Evolutionary conservation across 2,797 vertebrate species (phyloP).

Genomic region (Poeciliopsis gracilis): DNA sequence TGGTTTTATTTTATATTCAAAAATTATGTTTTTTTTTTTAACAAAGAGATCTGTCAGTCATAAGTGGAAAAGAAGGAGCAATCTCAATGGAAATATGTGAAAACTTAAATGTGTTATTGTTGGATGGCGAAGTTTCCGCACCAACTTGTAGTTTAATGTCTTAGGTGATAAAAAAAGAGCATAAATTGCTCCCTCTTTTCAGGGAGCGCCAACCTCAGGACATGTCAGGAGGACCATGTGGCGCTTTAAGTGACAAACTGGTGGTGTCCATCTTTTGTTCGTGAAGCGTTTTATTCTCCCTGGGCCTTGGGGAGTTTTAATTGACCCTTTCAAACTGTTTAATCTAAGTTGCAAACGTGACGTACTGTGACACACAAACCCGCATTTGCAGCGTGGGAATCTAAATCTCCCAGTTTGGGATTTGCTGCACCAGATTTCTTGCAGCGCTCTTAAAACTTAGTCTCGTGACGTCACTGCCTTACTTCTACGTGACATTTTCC

Average conservation of each 20-base stretch:
- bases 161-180: constrained; percentile 28
- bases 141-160: constrained; percentile 3
- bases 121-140: background rate
- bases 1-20: background rate
- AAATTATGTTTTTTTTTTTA: background rate
- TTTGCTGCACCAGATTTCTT: background rate
- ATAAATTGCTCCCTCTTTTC: constrained; percentile 5
- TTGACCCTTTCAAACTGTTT: background rate
- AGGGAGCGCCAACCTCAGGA: constrained; percentile 41
- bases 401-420: background rate
- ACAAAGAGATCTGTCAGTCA: background rate
- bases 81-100: background rate
- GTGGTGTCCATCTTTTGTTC: constrained; percentile 30
- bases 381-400: background rate
- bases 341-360: background rate
- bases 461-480: background rate
- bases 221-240: constrained; percentile 72
- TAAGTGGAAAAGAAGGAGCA: background rate
- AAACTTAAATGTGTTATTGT: background rate
- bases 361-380: background rate
- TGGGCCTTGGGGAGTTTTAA: background rate
- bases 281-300: background rate
- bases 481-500: background rate
- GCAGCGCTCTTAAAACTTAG: background rate
- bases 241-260: constrained; percentile 39